Evolutionary conservation across 2,113 vertebrate species (phyloP).

Genomic region (Pomatorhinus ruficollis): DNA sequence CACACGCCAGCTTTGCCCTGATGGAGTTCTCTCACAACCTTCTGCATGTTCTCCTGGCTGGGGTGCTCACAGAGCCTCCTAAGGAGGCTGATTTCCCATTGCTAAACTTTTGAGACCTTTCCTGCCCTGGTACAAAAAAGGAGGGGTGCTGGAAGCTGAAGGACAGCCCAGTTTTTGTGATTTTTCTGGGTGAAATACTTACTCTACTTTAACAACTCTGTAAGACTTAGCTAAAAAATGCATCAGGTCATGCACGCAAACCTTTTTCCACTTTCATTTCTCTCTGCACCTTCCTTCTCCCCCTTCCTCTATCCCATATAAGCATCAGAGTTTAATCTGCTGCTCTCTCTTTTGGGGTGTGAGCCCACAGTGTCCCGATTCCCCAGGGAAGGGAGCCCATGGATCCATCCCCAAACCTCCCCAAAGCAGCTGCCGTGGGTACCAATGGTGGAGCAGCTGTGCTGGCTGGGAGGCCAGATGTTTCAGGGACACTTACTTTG

Average conservation of each 20-base stretch:
- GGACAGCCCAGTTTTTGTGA: background rate
- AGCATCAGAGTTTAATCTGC: background rate
- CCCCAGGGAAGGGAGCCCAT: background rate
- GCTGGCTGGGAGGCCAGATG: background rate
- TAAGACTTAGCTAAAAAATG: background rate
- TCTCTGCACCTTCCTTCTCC: background rate
- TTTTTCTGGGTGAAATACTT: background rate
- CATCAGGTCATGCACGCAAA: background rate
- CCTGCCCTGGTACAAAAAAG: background rate
- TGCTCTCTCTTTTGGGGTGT: background rate
- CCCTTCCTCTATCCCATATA: background rate
- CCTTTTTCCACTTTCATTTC: fast-evolving
- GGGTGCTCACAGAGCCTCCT: background rate
- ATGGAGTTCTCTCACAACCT: fast-evolving
- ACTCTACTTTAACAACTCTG: background rate
- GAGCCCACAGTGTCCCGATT: fast-evolving
- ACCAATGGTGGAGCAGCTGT: fast-evolving
- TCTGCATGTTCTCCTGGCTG: background rate
- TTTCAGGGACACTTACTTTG: background rate
- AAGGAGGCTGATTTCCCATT: background rate
- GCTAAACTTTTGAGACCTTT: background rate
- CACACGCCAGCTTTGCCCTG: background rate
- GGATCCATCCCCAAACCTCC: background rate
- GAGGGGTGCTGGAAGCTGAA: background rate
- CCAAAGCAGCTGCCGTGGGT: background rate